Evolutionary conservation across 2,888 invertebrate genomes (phyloP), one percentile per base, ranked within the genome.

Genomic region (Drosophila kokeensis): DNA sequence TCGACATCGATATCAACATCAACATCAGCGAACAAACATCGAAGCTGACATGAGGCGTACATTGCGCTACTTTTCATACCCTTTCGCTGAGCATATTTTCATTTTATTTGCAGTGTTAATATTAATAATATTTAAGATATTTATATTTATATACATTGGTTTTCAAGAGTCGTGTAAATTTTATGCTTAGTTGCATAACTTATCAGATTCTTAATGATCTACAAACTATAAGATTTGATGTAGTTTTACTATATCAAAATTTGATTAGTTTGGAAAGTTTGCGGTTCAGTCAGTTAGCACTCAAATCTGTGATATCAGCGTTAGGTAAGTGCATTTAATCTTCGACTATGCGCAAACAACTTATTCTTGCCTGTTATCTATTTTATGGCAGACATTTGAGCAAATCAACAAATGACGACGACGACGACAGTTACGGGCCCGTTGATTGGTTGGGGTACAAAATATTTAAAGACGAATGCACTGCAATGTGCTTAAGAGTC

Each of bases 361-460:
- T 36, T 42, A 13, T 40, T 36, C 30, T 27, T 48, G 18, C 15
- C 36, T 54, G 62, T 67, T 76, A 73, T 78, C 58, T 59, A 63
- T 73, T 78, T 78, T 73, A 78, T 64, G 79, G 64, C 60, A 65
- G 58, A 76, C 73, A 76, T 74, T 77, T 55, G 75, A 67, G 61
- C 73, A 60, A 76, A 76, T 76, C 74, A 78, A 58, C 79, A 49
- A 76, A 49, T 63, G 60, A 49, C 73, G 62, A 66, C 34, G 18
- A 34, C 72, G 72, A 66, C 45, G 72, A 59, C 58, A 76, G 79
- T 79, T 76, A 53, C 68, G 60, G 60, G 38, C 18, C 62, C 30
- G 52, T 68, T 68, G 55, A 52, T 68, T 63, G 59, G 45, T 21
- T 53, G 45, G 60, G 62, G 45, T 45, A 60, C 62, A 53, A 73